phyloP scores from a whole-genome alignment of 2,113 vertebrate genomes.

The Enhydra lutris region DNA sequence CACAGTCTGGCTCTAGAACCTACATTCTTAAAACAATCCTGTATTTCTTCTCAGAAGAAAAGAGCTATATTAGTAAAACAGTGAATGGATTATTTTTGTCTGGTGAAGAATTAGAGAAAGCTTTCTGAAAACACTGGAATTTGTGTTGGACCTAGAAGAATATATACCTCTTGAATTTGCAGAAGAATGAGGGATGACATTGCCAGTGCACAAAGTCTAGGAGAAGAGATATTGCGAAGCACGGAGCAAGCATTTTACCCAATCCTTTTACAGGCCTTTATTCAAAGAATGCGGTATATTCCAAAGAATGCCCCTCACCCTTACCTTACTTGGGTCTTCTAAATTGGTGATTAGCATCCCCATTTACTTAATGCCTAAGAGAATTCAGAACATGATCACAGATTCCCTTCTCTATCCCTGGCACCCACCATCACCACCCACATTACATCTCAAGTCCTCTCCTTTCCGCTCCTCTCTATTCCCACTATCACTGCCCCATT shows the following conservation, averaged over 20 bases:
- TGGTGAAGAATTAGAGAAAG: background rate
- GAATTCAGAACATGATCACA: background rate
- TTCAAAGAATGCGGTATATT: background rate
- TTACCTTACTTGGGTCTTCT: background rate
- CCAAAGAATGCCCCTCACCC: background rate
- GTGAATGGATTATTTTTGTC: background rate
- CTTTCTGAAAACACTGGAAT: background rate
- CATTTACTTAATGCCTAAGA: background rate
- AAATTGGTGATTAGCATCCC: background rate
- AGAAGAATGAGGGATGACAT: background rate
- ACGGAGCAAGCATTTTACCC: background rate
- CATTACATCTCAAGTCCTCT: background rate
- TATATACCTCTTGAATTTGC: background rate
- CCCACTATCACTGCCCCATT: background rate
- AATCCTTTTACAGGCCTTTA: slow-evolving; percentile 6
- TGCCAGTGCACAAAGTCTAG: background rate
- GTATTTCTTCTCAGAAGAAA: background rate
- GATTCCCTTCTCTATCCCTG: background rate
- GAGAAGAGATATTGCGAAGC: background rate
- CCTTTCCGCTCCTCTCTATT: background rate
- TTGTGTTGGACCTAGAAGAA: background rate
- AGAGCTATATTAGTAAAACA: background rate
- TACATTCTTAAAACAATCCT: slow-evolving; percentile 19
- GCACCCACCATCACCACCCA: background rate
- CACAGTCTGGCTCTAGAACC: background rate